These are phyloP conservation scores for Piscicola geometra DNA, from an alignment of 2,888 invertebrate species.

Conservation along the genomic window DNA sequence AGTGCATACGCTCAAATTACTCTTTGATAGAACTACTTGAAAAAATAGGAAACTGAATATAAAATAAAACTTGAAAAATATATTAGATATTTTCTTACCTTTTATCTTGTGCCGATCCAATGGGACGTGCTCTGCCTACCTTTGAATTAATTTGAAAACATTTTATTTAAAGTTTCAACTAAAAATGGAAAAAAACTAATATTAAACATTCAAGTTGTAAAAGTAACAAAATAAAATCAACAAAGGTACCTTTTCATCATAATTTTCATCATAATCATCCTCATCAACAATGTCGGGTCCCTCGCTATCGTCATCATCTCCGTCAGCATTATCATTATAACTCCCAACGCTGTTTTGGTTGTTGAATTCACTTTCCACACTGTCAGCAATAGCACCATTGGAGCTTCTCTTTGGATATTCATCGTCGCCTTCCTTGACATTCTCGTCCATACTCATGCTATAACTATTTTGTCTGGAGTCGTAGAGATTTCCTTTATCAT, in stretches of 20 bases:
- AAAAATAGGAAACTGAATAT: neutral
- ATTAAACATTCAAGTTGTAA: too few species aligned
- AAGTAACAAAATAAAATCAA: too few species aligned
- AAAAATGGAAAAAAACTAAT: too few species aligned
- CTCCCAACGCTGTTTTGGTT: neutral
- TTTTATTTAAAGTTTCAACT: neutral
- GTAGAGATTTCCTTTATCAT: too few species aligned
- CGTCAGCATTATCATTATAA: neutral
- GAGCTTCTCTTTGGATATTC: too few species aligned
- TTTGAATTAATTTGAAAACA: neutral
- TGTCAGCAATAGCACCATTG: neutral
- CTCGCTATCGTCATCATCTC: slow-evolving; percentile 3
- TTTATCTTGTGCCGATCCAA: neutral
- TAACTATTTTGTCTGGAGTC: too few species aligned
- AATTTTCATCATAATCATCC: slow-evolving; percentile 3
- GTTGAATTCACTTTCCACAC: neutral
- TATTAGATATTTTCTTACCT: neutral
- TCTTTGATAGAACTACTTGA: too few species aligned
- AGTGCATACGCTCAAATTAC: too few species aligned
- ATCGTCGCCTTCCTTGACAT: too few species aligned
- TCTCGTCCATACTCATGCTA: too few species aligned
- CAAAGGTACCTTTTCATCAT: neutral
- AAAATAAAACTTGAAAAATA: neutral
- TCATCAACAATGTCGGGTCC: slow-evolving; percentile 6
- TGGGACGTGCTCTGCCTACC: neutral